Base-by-base conservation (phyloP, 2,888 invertebrate genomes). In the Zelleria hepariella region DNA sequence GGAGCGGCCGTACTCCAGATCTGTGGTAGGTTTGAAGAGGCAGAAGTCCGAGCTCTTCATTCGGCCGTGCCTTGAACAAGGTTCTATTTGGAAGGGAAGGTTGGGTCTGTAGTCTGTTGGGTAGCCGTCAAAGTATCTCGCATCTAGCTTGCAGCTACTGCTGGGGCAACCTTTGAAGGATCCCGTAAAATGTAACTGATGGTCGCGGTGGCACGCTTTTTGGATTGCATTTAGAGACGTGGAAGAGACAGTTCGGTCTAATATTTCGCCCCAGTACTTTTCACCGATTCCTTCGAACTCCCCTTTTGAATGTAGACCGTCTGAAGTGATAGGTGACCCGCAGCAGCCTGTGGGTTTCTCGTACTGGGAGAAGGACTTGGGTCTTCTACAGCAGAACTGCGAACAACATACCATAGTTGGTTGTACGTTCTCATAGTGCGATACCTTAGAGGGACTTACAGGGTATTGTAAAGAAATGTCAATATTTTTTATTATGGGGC, bases 191-290 rank as follows among this genome's bases (percentile, higher is more conserved):
- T 84, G 71, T 25, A 82, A 68, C 18, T 78, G 77, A 61, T 62
- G 62, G 20, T 88, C 89, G 67, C 87, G 75, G 57, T 88, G 86
- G 55, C 88, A 89, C 32, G 86, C 78, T 68, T 89, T 89, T 69
- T 92, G 92, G 65, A 93, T 89, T 27, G 93, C 93, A 70, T 94
- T 94, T 53, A 95, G 86, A 57, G 94, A 94, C 60, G 91, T 92
- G 1, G 94, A 93, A 53, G 94, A 94, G 7, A 94, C 92, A 0
- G 94, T 94, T 6, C 94, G 88, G 75, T 95, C 94, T 65, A 95
- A 82, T 69, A 94, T 94, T 84, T 94, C 94, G 24, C 93, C 93
- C 93, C 93, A 93, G 71, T 93, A 93, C 74, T 93, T 93, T 76
- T 93, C 93, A 20, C 92, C 92, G 0, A 93, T 83, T 0, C 93